These are phyloP conservation scores for Drosophila paranaensis DNA, from an alignment of 2,888 invertebrate species.

Conservation along the genomic window DNA sequence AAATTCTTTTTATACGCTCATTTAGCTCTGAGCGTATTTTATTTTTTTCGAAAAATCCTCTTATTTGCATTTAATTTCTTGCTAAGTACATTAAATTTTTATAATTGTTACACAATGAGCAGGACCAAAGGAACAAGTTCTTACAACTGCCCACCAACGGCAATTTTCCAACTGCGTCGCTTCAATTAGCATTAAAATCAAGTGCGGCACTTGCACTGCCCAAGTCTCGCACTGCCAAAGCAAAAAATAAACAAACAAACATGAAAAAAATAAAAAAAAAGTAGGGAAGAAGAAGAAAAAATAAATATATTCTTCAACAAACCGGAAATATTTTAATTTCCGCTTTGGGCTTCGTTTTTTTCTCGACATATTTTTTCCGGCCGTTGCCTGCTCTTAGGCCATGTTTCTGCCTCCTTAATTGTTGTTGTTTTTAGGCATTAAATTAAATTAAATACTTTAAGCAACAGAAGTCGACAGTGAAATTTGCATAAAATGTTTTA, in stretches of 20 bases:
- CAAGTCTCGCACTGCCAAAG: slow-evolving; percentile 12
- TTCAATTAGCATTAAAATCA: slow-evolving; percentile 72
- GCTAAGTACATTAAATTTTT: neutral
- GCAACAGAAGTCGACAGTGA: slow-evolving; percentile 48
- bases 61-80: slow-evolving; percentile 2
- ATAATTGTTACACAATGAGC: slow-evolving; percentile 15
- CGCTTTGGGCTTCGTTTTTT: slow-evolving; percentile 50
- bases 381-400: slow-evolving; percentile 59
- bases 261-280: neutral
- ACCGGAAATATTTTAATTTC: slow-evolving; percentile 82
- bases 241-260: neutral
- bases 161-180: no score
- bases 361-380: slow-evolving; percentile 14
- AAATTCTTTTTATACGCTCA: neutral
- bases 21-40: neutral
- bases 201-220: slow-evolving; percentile 19
- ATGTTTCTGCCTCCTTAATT: slow-evolving; percentile 47
- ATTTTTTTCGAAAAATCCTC: neutral
- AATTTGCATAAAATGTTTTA: slow-evolving; percentile 78
- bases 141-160: no score
- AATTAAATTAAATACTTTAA: slow-evolving; percentile 78
- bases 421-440: slow-evolving; percentile 48
- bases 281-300: neutral
- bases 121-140: slow-evolving; percentile 13
- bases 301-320: slow-evolving; percentile 52